These are phyloP conservation scores for Mythimna impura DNA, from an alignment of 2,888 invertebrate species.

Conservation along the genomic window DNA sequence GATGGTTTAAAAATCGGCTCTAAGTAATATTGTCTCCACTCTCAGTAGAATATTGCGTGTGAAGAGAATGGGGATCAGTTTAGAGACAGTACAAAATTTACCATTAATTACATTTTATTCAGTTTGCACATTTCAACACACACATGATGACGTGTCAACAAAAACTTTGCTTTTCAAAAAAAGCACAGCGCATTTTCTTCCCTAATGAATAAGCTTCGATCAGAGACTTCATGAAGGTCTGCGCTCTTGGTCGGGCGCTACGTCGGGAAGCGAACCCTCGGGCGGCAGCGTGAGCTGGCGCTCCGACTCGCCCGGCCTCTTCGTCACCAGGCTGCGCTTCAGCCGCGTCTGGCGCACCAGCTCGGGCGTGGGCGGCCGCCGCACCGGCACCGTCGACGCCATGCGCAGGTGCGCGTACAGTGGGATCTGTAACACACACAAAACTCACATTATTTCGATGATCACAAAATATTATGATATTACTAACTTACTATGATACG, in stretches of 20 bases:
- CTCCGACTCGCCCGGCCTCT: not conserved
- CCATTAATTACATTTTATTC: not conserved
- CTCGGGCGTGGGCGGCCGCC: slow-evolving; percentile 90
- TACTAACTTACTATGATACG: too few relatives aligned
- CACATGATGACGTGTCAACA: not conserved
- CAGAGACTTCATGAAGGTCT: not conserved
- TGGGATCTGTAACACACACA: slow-evolving; percentile 89
- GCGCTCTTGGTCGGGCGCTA: not conserved
- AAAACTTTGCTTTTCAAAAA: slow-evolving; percentile 1
- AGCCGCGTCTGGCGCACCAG: slow-evolving; percentile 84
- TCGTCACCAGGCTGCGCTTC: slow-evolving; percentile 54
- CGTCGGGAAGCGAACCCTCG: not conserved
- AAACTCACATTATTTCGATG: not conserved
- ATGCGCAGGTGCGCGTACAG: slow-evolving; percentile 92
- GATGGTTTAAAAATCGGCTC: not conserved
- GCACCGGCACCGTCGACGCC: slow-evolving; percentile 89
- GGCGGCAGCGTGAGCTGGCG: slow-evolving; percentile 37
- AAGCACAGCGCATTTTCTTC: not conserved
- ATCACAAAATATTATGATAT: not conserved
- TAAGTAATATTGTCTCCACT: not conserved
- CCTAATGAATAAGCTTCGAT: not conserved
- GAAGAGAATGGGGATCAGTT: not conserved
- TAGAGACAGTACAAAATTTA: not conserved
- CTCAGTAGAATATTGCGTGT: too few relatives aligned
- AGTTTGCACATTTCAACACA: not conserved